Base-by-base conservation (phyloP, 2,888 invertebrate species). In the Athalia cordata region DNA sequence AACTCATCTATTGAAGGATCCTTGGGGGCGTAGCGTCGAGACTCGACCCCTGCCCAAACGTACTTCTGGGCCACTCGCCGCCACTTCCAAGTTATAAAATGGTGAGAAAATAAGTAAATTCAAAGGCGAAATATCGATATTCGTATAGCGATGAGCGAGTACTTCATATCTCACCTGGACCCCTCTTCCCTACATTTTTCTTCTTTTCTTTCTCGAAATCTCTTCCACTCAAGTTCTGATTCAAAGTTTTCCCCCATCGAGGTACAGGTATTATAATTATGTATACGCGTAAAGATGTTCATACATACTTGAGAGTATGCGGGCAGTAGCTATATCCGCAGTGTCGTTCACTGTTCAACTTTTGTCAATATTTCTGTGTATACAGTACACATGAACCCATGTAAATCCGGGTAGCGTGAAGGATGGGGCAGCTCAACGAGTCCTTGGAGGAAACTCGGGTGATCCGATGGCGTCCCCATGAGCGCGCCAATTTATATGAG, bases 41-140 rank as follows among this genome's bases (percentile, higher is more conserved):
- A 70, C 70, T 70, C 70, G 70, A 70, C 70, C 70, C 57, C 59
- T 29, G 45, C 55, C 59, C 45, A 70, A 70, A 70, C 43, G 70
- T 57, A 70, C 70, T 70, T 70, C 70, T 70, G 70, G 55, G 59
- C 67, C 55, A 68, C 67, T 68, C 67, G 67, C 50, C 52, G 67
- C 50, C 47, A 70, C 70, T 70, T 57, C 57, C 59, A 4, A 57
- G 59, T 57, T 15, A 61, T 70, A 72, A 52, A 77, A 66, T 72
- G 79, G 77, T 66, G 70, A 65, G 70, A 57, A n/a, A 15, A 65
- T 66, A 72, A 75, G 47, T 50, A 68, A 70, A 72, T 43, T 13
- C 66, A 62, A 68, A 59, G 59, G 70, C 65, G 66, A 49, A 62
- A 65, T 47, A 66, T 47, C 75, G 80, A 66, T 79, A 79, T 79